Percentiles rank a stretch among this genome's conserved stretches.
Conservation (phyloP, 2,797 vertebrate species). For the Leptoclinus maculatus region DNA sequence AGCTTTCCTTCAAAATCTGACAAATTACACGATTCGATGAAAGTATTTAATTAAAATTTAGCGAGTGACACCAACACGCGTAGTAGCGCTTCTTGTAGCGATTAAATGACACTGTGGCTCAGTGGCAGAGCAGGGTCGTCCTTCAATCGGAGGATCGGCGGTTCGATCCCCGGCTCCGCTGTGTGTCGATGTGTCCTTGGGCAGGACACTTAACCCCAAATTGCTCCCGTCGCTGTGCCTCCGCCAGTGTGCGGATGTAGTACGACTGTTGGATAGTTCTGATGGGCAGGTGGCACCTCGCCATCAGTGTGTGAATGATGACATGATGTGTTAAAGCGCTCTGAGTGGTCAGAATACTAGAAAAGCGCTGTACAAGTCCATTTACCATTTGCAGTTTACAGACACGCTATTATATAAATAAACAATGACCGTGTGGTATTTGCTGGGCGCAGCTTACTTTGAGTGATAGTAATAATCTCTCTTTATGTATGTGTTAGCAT, state of each 20-base stretch:
- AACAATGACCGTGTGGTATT: conserved; percentile 24
- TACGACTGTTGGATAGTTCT: too few species aligned
- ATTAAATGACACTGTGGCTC: background rate
- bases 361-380: background rate
- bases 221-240: too few species aligned
- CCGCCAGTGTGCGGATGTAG: too few species aligned
- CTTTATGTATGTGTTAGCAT: conserved; percentile 40
- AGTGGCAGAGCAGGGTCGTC: too few species aligned
- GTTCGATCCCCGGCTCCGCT: too few species aligned
- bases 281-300: too few species aligned
- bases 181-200: too few species aligned
- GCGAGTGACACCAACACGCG: background rate
- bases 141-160: too few species aligned
- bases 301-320: too few species aligned
- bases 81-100: background rate
- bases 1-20: conserved; percentile 1
- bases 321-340: too few species aligned
- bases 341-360: too few species aligned
- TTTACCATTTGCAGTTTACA: conserved; percentile 14
- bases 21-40: background rate
- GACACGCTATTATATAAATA: conserved; percentile 12
- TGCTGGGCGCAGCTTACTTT: conserved; percentile 25
- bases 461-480: conserved; percentile 43
- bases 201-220: too few species aligned
- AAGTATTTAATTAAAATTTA: conserved; percentile 9